phyloP scores from a whole-genome alignment of 1,140 invertebrate species.

The Adoxophyes honmai region DNA sequence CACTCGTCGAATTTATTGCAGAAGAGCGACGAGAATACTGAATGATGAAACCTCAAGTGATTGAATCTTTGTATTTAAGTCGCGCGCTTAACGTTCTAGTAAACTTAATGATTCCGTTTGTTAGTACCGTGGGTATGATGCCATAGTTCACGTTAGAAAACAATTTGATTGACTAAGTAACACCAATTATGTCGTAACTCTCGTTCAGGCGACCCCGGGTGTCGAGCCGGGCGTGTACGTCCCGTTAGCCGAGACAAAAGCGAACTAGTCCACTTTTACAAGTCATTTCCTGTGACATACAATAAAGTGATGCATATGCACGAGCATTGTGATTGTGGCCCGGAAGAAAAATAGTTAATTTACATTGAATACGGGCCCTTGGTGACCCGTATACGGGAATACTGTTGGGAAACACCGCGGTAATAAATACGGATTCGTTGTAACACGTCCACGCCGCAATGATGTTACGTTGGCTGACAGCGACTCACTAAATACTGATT shows the following conservation, averaged over 20 bases:
- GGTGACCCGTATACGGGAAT: slow-evolving; percentile 20
- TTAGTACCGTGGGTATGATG: too few species aligned
- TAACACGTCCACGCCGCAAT: not conserved
- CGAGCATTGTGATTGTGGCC: slow-evolving; percentile 15
- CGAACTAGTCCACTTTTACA: slow-evolving; percentile 34
- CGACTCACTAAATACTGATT: not conserved
- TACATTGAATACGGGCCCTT: slow-evolving; percentile 41
- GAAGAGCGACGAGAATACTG: too few species aligned
- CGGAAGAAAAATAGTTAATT: slow-evolving; percentile 38
- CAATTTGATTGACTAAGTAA: too few species aligned
- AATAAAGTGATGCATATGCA: slow-evolving; percentile 32
- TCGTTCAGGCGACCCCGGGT: slow-evolving; percentile 46
- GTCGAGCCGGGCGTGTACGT: slow-evolving; percentile 26
- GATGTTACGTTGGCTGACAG: not conserved
- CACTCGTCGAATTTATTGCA: too few species aligned
- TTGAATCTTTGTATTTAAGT: too few species aligned
- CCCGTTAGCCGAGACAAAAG: slow-evolving; percentile 34
- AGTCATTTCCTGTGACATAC: slow-evolving; percentile 40
- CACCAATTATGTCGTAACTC: too few species aligned
- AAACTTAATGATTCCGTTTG: too few species aligned
- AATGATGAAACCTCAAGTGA: too few species aligned
- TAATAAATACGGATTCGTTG: not conserved
- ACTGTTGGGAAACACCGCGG: slow-evolving; percentile 17
- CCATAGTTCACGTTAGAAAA: too few species aligned
- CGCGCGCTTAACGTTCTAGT: too few species aligned